phyloP scores from a whole-genome alignment of 2,797 vertebrate genomes.

The Sandelia bainsii region DNA sequence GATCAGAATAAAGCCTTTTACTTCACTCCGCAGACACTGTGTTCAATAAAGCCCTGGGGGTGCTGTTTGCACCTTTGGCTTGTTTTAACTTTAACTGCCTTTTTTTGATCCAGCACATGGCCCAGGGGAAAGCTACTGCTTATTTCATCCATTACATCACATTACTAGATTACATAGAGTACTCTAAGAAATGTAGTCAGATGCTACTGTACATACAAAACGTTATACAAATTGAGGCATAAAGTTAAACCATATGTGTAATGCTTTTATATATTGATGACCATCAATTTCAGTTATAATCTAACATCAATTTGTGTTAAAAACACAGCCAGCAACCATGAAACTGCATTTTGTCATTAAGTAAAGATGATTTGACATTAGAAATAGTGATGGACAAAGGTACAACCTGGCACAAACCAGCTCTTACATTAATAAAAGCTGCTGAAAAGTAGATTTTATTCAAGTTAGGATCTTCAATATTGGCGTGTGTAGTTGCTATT shows the following conservation, averaged over 20 bases:
- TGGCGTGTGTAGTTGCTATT: not conserved
- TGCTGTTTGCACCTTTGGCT: conserved; percentile 47
- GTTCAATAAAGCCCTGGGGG: conserved; percentile 63
- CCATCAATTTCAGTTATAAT: not conserved
- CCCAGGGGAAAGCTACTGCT: conserved; percentile 17
- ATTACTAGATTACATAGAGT: conserved; percentile 9
- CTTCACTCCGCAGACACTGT: conserved; percentile 70
- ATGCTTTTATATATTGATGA: not conserved
- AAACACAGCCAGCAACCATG: not conserved
- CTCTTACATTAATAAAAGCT: conserved; percentile 3
- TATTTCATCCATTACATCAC: conserved; percentile 42
- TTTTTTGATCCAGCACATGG: conserved; percentile 31
- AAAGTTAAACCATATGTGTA: too few species aligned
- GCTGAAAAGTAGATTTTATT: not conserved
- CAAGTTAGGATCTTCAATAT: not conserved
- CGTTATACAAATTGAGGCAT: not conserved
- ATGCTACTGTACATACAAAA: not conserved
- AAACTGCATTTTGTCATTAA: not conserved
- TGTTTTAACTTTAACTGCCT: conserved; percentile 53
- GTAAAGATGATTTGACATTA: conserved; percentile 3
- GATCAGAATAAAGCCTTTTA: conserved; percentile 83
- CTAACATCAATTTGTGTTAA: not conserved
- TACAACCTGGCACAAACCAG: not conserved
- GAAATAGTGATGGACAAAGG: not conserved
- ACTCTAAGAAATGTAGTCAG: not conserved